These are phyloP conservation scores for Zoanthus solanderi DNA, from an alignment of 92 coral and sea anemone species.

Conservation along the genomic window DNA sequence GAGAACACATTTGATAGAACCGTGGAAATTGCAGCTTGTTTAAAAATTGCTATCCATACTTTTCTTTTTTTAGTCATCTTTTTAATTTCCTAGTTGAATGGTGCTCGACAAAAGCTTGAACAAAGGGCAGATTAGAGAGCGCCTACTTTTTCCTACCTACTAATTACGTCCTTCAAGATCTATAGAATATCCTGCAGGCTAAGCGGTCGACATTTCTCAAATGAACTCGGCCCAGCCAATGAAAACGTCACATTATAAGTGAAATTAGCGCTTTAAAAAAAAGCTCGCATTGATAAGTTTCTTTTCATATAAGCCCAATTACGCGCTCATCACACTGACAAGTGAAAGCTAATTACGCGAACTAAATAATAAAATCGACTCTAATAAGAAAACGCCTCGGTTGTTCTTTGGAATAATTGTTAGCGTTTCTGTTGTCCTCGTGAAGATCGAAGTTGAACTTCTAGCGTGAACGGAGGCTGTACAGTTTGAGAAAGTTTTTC, in stretches of 20 bases:
- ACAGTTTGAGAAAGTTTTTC: neutral
- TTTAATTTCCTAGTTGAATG: slow-evolving; percentile 51
- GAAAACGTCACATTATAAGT: slow-evolving; percentile 29
- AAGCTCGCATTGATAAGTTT: slow-evolving; percentile 22
- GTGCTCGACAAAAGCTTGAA: slow-evolving; percentile 36
- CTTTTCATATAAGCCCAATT: slow-evolving; percentile 47
- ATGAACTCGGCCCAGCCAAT: slow-evolving; percentile 17
- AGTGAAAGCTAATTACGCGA: slow-evolving; percentile 42
- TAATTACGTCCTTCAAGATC: slow-evolving; percentile 31
- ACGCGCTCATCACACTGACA: slow-evolving; percentile 36
- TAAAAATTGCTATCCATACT: slow-evolving; percentile 36
- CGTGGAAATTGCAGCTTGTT: slow-evolving; percentile 40
- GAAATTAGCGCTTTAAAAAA: slow-evolving; percentile 47
- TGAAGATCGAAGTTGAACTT: slow-evolving; percentile 7
- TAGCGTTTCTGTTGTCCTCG: neutral
- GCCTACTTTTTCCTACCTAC: slow-evolving; percentile 24
- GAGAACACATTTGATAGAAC: slow-evolving; percentile 17
- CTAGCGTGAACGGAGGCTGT: neutral
- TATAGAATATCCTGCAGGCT: slow-evolving; percentile 28
- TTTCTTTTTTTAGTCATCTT: slow-evolving; percentile 44
- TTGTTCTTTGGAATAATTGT: slow-evolving; percentile 19
- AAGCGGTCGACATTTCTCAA: slow-evolving; percentile 38
- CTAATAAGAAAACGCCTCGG: slow-evolving; percentile 45
- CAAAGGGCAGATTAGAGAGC: slow-evolving; percentile 27
- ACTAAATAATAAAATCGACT: slow-evolving; percentile 43